These are phyloP conservation scores for Clupea harengus DNA, from an alignment of 2,113 vertebrate species.

Conservation along the genomic window DNA sequence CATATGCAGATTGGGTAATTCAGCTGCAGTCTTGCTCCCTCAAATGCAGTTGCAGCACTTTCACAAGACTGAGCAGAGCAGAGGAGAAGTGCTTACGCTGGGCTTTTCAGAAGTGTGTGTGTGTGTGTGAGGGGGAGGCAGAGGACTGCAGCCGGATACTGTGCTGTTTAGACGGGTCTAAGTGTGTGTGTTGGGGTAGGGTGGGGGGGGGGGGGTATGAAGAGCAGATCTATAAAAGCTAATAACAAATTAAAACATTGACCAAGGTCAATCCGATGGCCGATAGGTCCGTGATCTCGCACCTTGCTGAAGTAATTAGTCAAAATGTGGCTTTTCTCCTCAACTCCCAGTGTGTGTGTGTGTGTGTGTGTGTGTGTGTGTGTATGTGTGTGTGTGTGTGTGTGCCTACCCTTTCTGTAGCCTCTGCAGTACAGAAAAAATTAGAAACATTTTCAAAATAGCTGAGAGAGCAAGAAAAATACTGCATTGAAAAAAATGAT, in stretches of 20 bases:
- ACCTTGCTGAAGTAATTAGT: conserved; percentile 58
- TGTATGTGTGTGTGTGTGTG: conserved; percentile 15
- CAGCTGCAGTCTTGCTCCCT: conserved; percentile 68
- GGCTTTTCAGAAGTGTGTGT: conserved; percentile 43
- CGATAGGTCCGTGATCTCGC: conserved; percentile 56
- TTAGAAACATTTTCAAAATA: conserved; percentile 48
- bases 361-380: background rate
- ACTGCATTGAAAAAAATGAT: conserved; percentile 55
- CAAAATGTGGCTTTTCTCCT: conserved; percentile 36
- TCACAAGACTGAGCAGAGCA: conserved; percentile 66
- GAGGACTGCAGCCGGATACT: conserved; percentile 59
- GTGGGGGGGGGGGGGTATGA: conserved; percentile 29
- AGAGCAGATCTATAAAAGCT: conserved; percentile 48
- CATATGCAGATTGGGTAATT: conserved; percentile 75
- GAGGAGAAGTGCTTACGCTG: conserved; percentile 70
- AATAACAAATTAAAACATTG: conserved; percentile 62
- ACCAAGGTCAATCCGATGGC: conserved; percentile 50
- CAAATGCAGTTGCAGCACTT: conserved; percentile 78
- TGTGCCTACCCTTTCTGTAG: conserved; percentile 53
- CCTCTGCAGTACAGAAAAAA: conserved; percentile 59
- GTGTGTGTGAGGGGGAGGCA: conserved; percentile 16
- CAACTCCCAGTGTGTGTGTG: background rate
- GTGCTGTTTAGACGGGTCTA: conserved; percentile 52
- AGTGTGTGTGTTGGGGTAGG: background rate
- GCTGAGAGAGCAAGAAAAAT: conserved; percentile 62